phyloP scores from a whole-genome alignment of 2,888 invertebrate species.

The Lasioglossum malachurum region DNA sequence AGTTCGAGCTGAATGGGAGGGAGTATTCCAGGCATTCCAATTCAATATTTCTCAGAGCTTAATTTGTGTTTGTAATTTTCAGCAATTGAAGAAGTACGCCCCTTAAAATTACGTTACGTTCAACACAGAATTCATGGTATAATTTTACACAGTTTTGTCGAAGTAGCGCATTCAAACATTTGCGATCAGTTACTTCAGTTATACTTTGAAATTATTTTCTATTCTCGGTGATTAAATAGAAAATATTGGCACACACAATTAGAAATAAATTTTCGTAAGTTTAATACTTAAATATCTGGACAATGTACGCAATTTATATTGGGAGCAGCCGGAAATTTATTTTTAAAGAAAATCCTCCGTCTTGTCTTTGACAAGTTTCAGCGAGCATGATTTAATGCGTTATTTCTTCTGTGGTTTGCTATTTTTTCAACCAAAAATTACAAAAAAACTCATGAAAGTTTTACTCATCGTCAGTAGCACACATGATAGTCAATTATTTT shows the following conservation, averaged over 20 bases:
- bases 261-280: too few relatives aligned
- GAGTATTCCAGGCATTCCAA: constrained; percentile 16
- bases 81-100: not conserved
- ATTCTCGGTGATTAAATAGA: not conserved
- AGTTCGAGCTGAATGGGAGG: constrained; percentile 10
- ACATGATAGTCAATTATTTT: too few relatives aligned
- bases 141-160: not conserved
- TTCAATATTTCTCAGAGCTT: constrained; percentile 20
- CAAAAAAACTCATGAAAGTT: too few relatives aligned
- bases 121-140: not conserved
- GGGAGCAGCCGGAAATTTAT: not conserved
- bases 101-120: not conserved
- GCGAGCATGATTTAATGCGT: too few relatives aligned
- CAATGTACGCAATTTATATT: not conserved
- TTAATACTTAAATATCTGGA: too few relatives aligned
- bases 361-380: too few relatives aligned
- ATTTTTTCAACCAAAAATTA: too few relatives aligned
- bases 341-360: too few relatives aligned
- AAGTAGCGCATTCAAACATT: not conserved
- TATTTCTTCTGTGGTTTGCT: too few relatives aligned
- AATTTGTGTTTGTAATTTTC: constrained; percentile 13
- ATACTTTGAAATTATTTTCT: not conserved
- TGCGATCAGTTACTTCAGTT: not conserved
- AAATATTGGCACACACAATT: too few relatives aligned
- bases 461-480: too few relatives aligned